Conservation (phyloP, 1,140 invertebrate genomes). For the Condylostylus longicornis region DNA sequence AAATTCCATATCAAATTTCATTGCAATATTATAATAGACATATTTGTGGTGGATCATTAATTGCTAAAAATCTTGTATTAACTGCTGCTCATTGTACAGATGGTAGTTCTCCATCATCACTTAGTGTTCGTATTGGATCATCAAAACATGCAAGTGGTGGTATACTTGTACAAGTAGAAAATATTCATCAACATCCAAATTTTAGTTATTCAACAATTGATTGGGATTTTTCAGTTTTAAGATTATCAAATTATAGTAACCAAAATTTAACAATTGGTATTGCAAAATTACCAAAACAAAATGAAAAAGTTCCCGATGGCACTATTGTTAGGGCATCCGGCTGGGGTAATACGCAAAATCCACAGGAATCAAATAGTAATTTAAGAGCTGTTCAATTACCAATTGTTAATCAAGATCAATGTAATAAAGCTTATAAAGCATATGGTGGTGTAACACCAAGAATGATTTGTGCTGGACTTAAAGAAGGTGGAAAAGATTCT, state of each 20-base stretch:
- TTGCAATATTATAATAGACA: constrained; percentile 24
- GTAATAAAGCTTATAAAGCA: constrained; percentile 20
- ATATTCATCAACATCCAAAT: constrained; percentile 22
- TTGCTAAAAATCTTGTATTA: constrained; percentile 35
- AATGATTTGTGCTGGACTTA: constrained; percentile 54
- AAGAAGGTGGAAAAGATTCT: constrained; percentile 49
- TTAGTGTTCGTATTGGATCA: constrained; percentile 20
- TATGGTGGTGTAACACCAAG: constrained; percentile 36
- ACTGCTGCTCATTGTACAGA: constrained; percentile 39
- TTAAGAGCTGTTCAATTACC: constrained; percentile 34
- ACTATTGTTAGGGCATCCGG: constrained; percentile 29
- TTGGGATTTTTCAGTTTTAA: constrained; percentile 25
- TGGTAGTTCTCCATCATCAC: constrained; percentile 11
- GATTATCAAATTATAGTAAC: constrained; percentile 13
- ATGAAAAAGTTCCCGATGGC: constrained; percentile 14
- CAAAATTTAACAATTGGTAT: constrained; percentile 10
- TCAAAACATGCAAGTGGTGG: constrained; percentile 17
- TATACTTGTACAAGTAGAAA: constrained; percentile 14
- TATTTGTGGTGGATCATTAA: constrained; percentile 51
- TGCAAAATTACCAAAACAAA: constrained; percentile 13
- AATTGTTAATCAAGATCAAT: constrained; percentile 19
- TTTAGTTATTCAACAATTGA: constrained; percentile 22
- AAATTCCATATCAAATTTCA: constrained; percentile 34
- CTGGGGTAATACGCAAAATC: constrained; percentile 31
- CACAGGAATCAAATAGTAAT: constrained; percentile 11